Evolutionary conservation across 2,797 vertebrate species (phyloP).

Genomic region (Anolis apletophallus): DNA sequence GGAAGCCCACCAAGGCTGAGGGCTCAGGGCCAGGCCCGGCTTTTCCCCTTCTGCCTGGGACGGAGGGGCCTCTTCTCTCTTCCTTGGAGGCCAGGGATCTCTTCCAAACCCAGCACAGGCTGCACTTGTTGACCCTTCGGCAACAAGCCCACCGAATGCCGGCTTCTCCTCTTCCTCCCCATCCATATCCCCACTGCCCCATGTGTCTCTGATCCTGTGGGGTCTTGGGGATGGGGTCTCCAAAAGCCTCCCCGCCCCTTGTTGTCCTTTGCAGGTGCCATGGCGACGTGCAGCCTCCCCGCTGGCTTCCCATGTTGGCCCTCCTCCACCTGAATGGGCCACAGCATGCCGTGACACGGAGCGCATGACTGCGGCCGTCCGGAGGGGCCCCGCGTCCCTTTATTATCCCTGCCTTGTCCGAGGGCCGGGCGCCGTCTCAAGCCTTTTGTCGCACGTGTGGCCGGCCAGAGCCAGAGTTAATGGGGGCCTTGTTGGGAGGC

Average conservation of each 20-base stretch:
- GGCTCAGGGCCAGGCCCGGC: no score
- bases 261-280: conserved; percentile 82
- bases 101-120: no score
- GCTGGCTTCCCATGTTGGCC: conserved; percentile 85
- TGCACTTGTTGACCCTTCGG: neutral
- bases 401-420: conserved; percentile 98
- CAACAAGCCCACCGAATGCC: conserved; percentile 68
- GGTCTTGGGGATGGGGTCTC: neutral
- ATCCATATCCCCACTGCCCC: conserved; percentile 74
- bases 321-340: conserved; percentile 79
- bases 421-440: conserved; percentile 91
- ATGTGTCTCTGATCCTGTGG: conserved; percentile 66
- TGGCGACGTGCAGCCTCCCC: conserved; percentile 83
- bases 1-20: no score
- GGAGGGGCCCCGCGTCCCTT: conserved; percentile 91
- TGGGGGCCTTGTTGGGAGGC: conserved; percentile 92
- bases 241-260: conserved; percentile 68
- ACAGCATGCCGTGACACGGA: conserved; percentile 98
- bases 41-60: neutral
- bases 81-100: neutral
- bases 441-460: conserved; percentile 90
- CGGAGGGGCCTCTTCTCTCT: neutral
- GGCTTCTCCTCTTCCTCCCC: conserved; percentile 56
- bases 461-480: conserved; percentile 92
- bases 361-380: conserved; percentile 99